These are phyloP conservation scores for Polietes domitor DNA, from an alignment of 2,888 invertebrate species.

Conservation along the genomic window DNA sequence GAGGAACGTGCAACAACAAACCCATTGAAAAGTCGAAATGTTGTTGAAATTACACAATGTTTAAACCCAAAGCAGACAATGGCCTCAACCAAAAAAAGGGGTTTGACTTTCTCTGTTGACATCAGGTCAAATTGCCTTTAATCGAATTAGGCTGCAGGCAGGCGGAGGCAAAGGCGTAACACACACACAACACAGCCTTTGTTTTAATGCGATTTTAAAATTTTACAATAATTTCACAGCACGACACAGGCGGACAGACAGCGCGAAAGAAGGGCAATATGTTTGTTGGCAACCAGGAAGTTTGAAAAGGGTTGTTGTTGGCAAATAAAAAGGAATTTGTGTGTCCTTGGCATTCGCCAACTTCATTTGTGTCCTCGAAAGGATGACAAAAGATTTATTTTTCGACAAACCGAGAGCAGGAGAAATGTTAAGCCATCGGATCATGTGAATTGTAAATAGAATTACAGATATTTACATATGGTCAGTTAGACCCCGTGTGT, in stretches of 20 bases:
- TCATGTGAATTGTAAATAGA: constrained; percentile 63
- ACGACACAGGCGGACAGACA: constrained; percentile 51
- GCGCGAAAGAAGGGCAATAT: constrained; percentile 8
- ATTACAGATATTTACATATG: constrained; percentile 54
- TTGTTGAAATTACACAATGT: constrained; percentile 29
- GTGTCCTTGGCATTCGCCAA: constrained; percentile 13
- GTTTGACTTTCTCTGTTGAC: constrained; percentile 66
- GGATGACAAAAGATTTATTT: constrained; percentile 31
- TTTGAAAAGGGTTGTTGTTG: constrained; percentile 56
- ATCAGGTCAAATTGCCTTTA: constrained; percentile 74
- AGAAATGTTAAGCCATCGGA: constrained; percentile 59
- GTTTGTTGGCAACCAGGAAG: not conserved
- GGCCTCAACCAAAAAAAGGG: constrained; percentile 44
- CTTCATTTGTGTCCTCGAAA: constrained; percentile 4
- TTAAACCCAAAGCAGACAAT: constrained; percentile 2
- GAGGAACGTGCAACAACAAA: not conserved
- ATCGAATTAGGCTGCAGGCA: constrained; percentile 73
- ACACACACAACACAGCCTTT: not conserved
- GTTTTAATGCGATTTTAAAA: constrained; percentile 74
- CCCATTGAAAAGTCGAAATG: constrained; percentile 29
- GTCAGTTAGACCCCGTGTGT: constrained; percentile 35
- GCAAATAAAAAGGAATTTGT: not conserved
- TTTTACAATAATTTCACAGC: constrained; percentile 69
- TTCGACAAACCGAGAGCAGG: not conserved
- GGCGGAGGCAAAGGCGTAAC: not conserved